Base-by-base conservation (phyloP, 2,113 vertebrate species). In the Microtus richardsoni region DNA sequence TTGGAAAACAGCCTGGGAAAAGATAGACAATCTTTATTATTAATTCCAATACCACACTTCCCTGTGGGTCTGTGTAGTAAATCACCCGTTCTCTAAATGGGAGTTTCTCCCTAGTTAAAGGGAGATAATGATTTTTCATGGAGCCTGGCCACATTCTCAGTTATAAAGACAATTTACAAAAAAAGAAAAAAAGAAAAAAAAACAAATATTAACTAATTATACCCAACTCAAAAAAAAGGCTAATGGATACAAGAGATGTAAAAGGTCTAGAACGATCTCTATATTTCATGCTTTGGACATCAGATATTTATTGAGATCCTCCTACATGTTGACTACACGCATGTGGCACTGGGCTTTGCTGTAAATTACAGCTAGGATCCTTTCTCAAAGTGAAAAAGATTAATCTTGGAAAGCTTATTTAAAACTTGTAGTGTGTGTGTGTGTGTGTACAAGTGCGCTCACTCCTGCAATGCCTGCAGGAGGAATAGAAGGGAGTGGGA, bases 11-110 rank as follows among this genome's bases (percentile, higher is more conserved):
- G 96, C 93, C 82, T 19, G 83, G 86, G 87, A 74, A 94, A 93
- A 95, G 79, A 88, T 83, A 94, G 83, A 96, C 88, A 71, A 87
- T 89, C 68, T 93, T 93, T 90, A 66, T 95, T 96, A 95, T 96
- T 95, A 96, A 97, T 97, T 95, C 97, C 91, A 94, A 60, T 49
- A 62, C 89, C 89, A 58, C 89, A 90, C 16, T 78, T 91, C 86
- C 95, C 93, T 16, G 24, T 16, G 68, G 80, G 54, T 54, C 60
- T n/a, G 16, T 60, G 90, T 91, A 88, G 89, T 49, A 92, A 95
- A 89, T 96, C 83, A 92, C 4, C 0, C 10, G 16, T 85, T 89
- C 41, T 96, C 94, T 89, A 86, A 74, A 94, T 66, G 71, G 41
- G 62, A 93, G 60, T 87, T 91, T 87, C 95, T 91, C 90, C 5